A percentile compares a stretch with the other conserved stretches of the same genome.
Conservation (phyloP, 2,113 vertebrate species). For the Callionymus lyra region DNA sequence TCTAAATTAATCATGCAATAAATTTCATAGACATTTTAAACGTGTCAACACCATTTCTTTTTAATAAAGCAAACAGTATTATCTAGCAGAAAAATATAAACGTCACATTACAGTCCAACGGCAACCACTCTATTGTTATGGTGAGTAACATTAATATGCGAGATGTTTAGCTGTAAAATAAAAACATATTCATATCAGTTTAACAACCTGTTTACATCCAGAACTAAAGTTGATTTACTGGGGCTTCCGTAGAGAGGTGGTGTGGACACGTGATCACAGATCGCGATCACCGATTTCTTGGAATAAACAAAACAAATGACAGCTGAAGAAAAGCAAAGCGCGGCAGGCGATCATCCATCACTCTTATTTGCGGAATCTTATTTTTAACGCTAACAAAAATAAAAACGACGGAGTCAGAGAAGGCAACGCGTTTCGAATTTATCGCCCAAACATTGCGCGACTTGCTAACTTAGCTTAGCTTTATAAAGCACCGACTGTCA, state of each 20-base stretch:
- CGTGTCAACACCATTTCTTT: too few species aligned
- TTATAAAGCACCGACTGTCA: neutral
- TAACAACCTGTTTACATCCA: neutral
- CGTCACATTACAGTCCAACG: too few species aligned
- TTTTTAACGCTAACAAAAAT: constrained; percentile 3
- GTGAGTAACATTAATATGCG: too few species aligned
- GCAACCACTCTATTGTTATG: too few species aligned
- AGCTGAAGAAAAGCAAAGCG: constrained; percentile 14
- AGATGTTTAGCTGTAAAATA: too few species aligned
- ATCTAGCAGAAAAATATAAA: too few species aligned
- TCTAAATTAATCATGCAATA: too few species aligned
- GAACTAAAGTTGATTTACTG: constrained; percentile 13
- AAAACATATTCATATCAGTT: too few species aligned
- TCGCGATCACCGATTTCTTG: constrained; percentile 42
- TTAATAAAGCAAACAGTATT: too few species aligned
- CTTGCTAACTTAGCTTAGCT: constrained; percentile 27
- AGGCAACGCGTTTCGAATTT: neutral
- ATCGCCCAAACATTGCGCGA: neutral
- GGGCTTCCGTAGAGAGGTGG: constrained; percentile 50
- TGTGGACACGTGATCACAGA: constrained; percentile 45
- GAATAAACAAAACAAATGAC: constrained; percentile 60
- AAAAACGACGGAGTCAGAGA: neutral
- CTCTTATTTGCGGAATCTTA: neutral
- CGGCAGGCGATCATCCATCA: neutral
- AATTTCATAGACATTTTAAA: too few species aligned